Evolutionary conservation across 1,140 invertebrate species (phyloP).

Genomic region (Drosophila persimilis): DNA sequence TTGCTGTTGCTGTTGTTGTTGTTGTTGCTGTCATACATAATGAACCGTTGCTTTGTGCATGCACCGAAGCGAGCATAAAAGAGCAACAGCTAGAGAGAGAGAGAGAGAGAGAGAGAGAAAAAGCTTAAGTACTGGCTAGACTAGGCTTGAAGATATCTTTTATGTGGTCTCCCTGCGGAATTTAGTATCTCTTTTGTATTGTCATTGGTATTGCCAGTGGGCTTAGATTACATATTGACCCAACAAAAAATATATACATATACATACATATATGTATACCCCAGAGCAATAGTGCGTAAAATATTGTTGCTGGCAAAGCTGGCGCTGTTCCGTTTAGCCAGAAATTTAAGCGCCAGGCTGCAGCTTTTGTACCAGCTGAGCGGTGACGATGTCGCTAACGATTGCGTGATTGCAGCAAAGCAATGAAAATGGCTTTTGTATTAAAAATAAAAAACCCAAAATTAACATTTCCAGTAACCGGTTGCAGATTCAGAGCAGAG

Average conservation of each 20-base stretch:
- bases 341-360: not conserved
- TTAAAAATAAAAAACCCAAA: conserved; percentile 55
- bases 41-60: conserved; percentile 32
- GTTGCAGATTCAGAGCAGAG: conserved; percentile 49
- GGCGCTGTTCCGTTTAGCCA: too few relatives aligned
- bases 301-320: too few relatives aligned
- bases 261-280: too few relatives aligned
- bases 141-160: not conserved
- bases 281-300: too few relatives aligned
- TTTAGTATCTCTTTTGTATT: too few relatives aligned
- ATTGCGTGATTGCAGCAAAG: conserved; percentile 60
- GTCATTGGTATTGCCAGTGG: too few relatives aligned
- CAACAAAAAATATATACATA: too few relatives aligned
- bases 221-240: too few relatives aligned
- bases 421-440: conserved; percentile 54
- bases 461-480: conserved; percentile 68
- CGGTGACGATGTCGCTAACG: conserved; percentile 47
- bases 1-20: conserved; percentile 6
- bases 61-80: conserved; percentile 60
- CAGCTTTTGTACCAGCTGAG: conserved; percentile 57
- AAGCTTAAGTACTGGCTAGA: too few relatives aligned
- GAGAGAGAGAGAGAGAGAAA: conserved; percentile 32
- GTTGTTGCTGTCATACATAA: conserved; percentile 46
- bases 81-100: conserved; percentile 29
- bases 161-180: too few relatives aligned